These are phyloP conservation scores for Hassar affinis DNA, from an alignment of 2,113 vertebrate species.

Conservation along the genomic window DNA sequence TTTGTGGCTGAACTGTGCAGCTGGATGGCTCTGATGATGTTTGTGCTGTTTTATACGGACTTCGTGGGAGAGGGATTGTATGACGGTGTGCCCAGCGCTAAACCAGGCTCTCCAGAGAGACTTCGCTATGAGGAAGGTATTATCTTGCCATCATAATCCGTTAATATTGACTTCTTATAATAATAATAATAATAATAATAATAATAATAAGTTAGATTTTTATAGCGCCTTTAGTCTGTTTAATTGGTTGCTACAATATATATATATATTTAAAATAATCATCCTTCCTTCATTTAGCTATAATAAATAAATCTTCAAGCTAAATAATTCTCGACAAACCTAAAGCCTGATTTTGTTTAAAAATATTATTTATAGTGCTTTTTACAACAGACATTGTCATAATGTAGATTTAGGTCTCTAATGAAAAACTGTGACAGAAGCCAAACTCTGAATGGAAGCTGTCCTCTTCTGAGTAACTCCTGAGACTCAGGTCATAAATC, in stretches of 20 bases:
- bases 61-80: conserved; percentile 85
- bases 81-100: conserved; percentile 76
- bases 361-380: not conserved
- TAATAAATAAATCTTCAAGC: not conserved
- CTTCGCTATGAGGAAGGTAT: conserved; percentile 82
- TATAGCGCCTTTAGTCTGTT: not conserved
- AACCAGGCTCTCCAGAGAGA: conserved; percentile 75
- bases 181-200: no score
- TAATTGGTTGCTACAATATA: not conserved
- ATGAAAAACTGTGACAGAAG: not conserved
- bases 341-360: not conserved
- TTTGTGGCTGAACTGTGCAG: conserved; percentile 83
- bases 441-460: not conserved
- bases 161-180: not conserved
- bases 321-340: not conserved
- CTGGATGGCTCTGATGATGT: conserved; percentile 87
- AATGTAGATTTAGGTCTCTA: not conserved
- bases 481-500: not conserved
- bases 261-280: no score
- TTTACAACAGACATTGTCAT: not conserved
- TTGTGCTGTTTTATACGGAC: conserved; percentile 86
- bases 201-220: no score
- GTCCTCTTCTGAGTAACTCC: not conserved
- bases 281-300: not conserved
- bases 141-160: not conserved